Percentiles rank a stretch among this genome's conserved stretches.
phyloP scores from a whole-genome alignment of 2,797 vertebrate genomes.

The Synanceia verrucosa region DNA sequence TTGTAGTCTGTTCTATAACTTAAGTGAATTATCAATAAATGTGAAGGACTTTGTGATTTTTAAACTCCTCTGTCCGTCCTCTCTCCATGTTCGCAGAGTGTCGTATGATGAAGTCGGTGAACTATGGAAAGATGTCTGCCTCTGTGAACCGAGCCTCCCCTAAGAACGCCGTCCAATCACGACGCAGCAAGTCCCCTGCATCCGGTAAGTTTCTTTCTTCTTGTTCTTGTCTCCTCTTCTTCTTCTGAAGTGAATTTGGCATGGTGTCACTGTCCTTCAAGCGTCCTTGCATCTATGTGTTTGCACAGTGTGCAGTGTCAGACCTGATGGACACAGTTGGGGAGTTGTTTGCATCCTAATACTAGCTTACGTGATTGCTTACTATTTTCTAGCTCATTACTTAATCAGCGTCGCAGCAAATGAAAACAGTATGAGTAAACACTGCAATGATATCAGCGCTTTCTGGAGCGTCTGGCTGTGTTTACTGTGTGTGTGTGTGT shows the following conservation, averaged over 20 bases:
- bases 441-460: slow-evolving; percentile 34
- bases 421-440: slow-evolving; percentile 51
- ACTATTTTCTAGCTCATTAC: slow-evolving; percentile 58
- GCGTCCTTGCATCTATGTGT: background rate
- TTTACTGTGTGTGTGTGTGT: slow-evolving; percentile 18
- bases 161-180: slow-evolving; percentile 84
- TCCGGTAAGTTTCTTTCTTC: slow-evolving; percentile 81
- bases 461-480: slow-evolving; percentile 43
- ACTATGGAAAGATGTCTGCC: slow-evolving; percentile 90
- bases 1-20: background rate
- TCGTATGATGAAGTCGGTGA: slow-evolving; percentile 91
- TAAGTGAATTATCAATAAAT: background rate
- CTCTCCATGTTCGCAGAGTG: slow-evolving; percentile 84
- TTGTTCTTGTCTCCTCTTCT: background rate
- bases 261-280: background rate
- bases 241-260: background rate
- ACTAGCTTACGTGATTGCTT: slow-evolving; percentile 39
- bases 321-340: slow-evolving; percentile 13
- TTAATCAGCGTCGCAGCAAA: slow-evolving; percentile 52
- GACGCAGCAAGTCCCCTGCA: slow-evolving; percentile 91
- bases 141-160: slow-evolving; percentile 84
- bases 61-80: slow-evolving; percentile 13
- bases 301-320: background rate
- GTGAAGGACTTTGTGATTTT: background rate
- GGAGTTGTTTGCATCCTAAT: slow-evolving; percentile 40